phyloP scores from a whole-genome alignment of 2,113 vertebrate species.

The Cariama cristata region DNA sequence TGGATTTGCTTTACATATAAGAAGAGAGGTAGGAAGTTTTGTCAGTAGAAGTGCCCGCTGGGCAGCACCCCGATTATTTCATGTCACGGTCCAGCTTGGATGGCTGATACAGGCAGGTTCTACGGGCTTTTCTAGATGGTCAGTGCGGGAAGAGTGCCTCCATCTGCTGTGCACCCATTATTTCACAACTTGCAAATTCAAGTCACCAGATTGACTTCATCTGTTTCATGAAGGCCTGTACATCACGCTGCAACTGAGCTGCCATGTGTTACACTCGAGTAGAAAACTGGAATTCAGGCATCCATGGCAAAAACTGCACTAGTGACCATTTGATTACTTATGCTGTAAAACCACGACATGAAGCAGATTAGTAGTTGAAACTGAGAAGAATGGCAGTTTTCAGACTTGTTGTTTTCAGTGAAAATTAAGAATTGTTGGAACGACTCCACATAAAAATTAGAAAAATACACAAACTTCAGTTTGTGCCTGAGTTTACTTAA shows the following conservation, averaged over 20 bases:
- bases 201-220: not conserved
- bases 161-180: not conserved
- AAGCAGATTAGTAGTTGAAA: not conserved
- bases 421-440: not conserved
- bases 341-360: not conserved
- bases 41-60: not conserved
- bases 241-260: not conserved
- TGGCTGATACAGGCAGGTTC: not conserved
- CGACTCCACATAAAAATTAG: not conserved
- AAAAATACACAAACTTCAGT: not conserved
- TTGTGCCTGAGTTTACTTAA: not conserved
- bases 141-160: not conserved
- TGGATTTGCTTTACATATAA: not conserved
- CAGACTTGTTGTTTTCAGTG: not conserved
- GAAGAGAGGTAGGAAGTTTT: not conserved
- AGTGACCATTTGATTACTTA: not conserved
- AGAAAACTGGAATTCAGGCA: constrained; percentile 13
- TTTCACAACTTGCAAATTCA: not conserved
- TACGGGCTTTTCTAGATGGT: not conserved
- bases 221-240: not conserved
- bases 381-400: not conserved
- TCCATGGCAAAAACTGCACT: not conserved
- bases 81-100: not conserved
- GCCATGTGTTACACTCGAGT: not conserved
- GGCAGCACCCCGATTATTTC: not conserved